Base-by-base conservation (phyloP, 30 jellyfish, hydroid and myxozoan genomes). In the Sanderia malayensis region DNA sequence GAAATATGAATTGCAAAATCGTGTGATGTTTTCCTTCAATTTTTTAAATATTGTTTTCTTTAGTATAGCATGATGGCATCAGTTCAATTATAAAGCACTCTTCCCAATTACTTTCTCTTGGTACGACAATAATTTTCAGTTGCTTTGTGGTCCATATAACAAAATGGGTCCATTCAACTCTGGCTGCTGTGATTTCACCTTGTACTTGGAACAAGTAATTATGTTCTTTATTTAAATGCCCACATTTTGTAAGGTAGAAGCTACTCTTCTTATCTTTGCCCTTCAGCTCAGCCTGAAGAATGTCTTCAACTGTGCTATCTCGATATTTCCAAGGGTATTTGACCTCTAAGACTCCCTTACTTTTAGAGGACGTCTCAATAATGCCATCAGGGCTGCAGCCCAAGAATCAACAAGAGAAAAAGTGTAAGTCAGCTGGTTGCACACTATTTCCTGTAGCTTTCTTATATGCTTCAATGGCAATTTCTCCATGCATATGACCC, bases 151-250 rank as follows among this genome's bases (percentile, higher is more conserved):
- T n/a, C n/a, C n/a, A n/a, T n/a, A n/a, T n/a, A n/a, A n/a, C n/a
- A n/a, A n/a, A n/a, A n/a, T n/a, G n/a, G n/a, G n/a, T n/a, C n/a
- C n/a, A n/a, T n/a, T 65, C 77, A 66, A 65, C 24, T 23, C 61
- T 17, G 21, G 44, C 81, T 0, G 70, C 81, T 0, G 15, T 59
- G 41, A 69, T 69, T 47, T 69, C 81, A 7, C 70, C 81, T 28
- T 41, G 81, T 2, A 69, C 81, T 69, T 47, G 81, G 29, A 4
- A 71, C 81, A 71, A 69, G 27, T 69, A 69, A 0, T 47, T 15
- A 31, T 69, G 81, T 21, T 19, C 45, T 34, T 0, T 25, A 69
- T 69, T 69, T 11, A 69, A 46, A 44, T 69, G 44, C 0, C 13
- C n/a, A 24, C 25, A 19, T 41, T 60, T 59, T 69, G 81, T 69